Base-by-base conservation (phyloP, 2,888 invertebrate species). In the Torymus auratus region DNA sequence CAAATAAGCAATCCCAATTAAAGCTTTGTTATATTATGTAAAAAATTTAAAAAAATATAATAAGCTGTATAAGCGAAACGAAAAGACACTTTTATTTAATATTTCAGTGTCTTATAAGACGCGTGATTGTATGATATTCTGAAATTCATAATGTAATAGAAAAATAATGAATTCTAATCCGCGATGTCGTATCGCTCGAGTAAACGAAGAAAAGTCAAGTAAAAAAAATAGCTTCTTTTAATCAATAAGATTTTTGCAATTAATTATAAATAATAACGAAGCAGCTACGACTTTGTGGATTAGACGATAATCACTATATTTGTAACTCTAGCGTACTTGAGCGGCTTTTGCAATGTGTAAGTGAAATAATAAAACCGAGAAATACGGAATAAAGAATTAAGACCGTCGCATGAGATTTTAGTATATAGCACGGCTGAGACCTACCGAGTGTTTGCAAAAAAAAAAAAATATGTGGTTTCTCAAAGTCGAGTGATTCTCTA, bases 71-170 rank as follows among this genome's bases (percentile, higher is more conserved):
- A 56, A 56, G 73, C 41, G n/a, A 80, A 74, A 62, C 70, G 67
- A 80, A 81, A 69, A 80, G 67, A 65, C 52, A 70, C 73, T 78
- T 77, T 86, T 86, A 84, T 87, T 87, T 87, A 84, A 87, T 86
- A 73, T 86, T 84, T 85, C 84, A 86, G 85, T 86, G 86, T 87
- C 88, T 84, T 87, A 86, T 79, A 85, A 85, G 85, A 85, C 86
- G 83, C 86, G 83, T 87, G 81, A 84, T 89, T 88, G 84, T 88
- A 88, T 85, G 83, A 84, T 86, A 86, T 82, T 78, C 17, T 28
- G 60, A 80, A 85, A 83, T 84, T 83, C 84, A 80, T 84, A 85
- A 84, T 83, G 78, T 83, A 81, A 84, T 83, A 71, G 79, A 81
- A 78, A 78, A 82, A 83, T 78, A 78, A 83, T 75, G 69, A 76